A percentile compares a stretch with the other conserved stretches of the same genome.
Conservation (phyloP, 1,140 invertebrate genomes). For the Drosophila sturtevanti region DNA sequence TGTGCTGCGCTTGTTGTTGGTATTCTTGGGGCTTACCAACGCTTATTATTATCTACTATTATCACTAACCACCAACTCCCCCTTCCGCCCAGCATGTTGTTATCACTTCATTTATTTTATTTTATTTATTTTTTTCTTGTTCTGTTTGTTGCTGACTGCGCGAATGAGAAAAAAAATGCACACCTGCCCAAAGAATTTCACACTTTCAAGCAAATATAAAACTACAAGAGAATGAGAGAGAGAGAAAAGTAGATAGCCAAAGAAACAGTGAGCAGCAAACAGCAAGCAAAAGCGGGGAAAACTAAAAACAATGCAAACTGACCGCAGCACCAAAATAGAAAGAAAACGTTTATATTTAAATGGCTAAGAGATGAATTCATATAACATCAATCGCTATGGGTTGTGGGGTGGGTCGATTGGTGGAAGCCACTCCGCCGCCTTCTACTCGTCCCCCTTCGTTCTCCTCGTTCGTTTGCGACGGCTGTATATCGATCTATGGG, state of each 20-base stretch:
- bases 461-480: slow-evolving; percentile 12
- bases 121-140: slow-evolving; percentile 47
- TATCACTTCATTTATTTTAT: slow-evolving; percentile 57
- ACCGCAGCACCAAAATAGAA: slow-evolving; percentile 59
- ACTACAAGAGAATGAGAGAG: background rate
- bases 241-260: background rate
- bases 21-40: slow-evolving; percentile 19
- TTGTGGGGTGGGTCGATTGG: background rate
- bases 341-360: slow-evolving; percentile 62
- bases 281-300: too few relatives aligned
- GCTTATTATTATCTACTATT: slow-evolving; percentile 48
- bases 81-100: background rate
- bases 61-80: background rate
- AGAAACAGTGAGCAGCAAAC: background rate
- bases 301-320: slow-evolving; percentile 28
- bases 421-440: background rate
- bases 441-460: slow-evolving; percentile 18
- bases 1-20: background rate
- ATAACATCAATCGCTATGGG: slow-evolving; percentile 14
- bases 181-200: slow-evolving; percentile 77
- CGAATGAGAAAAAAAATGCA: slow-evolving; percentile 50
- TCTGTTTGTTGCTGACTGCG: slow-evolving; percentile 68
- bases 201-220: slow-evolving; percentile 48
- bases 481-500: slow-evolving; percentile 53
- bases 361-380: slow-evolving; percentile 51